Conservation (phyloP, 2,797 vertebrate genomes). For the Eidolon dupreanum region DNA sequence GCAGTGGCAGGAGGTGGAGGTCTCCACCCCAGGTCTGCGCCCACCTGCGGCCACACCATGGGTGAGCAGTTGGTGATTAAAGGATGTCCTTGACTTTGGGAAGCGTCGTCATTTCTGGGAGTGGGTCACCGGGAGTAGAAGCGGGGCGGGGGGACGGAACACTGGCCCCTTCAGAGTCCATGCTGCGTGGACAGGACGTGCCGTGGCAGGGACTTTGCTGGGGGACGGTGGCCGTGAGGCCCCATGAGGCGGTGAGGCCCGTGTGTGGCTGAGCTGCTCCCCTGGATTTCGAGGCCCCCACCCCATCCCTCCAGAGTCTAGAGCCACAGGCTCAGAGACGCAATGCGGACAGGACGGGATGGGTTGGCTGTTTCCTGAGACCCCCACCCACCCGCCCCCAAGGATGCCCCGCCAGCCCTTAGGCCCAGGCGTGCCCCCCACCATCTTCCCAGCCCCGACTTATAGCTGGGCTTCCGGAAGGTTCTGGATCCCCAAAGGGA, state of each 20-base stretch:
- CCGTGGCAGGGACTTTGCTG: fast-evolving
- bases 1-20: too few relatives aligned
- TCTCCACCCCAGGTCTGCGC: too few relatives aligned
- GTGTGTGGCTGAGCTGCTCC: not conserved
- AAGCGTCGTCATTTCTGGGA: not conserved
- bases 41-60: not conserved
- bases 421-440: not conserved
- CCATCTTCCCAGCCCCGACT: not conserved
- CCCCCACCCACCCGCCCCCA: not conserved
- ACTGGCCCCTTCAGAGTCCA: not conserved
- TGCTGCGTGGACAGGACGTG: not conserved
- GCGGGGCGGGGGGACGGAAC: not conserved
- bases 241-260: not conserved
- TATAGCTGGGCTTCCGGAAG: not conserved
- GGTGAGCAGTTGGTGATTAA: constrained; percentile 47
- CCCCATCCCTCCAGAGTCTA: not conserved
- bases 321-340: not conserved
- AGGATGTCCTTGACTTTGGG: not conserved
- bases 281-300: fast-evolving
- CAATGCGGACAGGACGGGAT: fast-evolving
- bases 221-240: not conserved
- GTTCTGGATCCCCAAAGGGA: not conserved
- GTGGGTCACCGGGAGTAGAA: not conserved
- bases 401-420: not conserved
- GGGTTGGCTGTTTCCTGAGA: not conserved